Percentiles rank a stretch among this genome's conserved stretches.
These are phyloP conservation scores for Gymnogyps californianus DNA, from an alignment of 2,113 vertebrate species.

Conservation along the genomic window DNA sequence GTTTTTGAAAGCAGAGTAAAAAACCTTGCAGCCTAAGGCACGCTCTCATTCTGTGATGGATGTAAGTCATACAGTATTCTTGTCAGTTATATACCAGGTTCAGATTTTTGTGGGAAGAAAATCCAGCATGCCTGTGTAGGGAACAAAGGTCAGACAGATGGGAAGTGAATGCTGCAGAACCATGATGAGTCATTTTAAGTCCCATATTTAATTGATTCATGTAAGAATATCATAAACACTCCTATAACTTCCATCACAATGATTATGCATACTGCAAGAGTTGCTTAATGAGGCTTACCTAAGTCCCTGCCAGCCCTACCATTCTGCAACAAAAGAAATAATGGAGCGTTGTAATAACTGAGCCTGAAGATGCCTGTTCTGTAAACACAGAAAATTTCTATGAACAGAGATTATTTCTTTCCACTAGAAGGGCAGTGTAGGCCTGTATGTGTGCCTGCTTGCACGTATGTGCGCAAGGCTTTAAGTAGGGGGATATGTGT, in stretches of 20 bases:
- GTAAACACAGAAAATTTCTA: constrained; percentile 16
- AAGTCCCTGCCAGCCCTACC: constrained; percentile 37
- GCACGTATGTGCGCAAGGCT: not conserved
- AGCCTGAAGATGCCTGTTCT: constrained; percentile 26
- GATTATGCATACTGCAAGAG: constrained; percentile 42
- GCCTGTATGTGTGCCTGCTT: not conserved
- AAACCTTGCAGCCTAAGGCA: not conserved
- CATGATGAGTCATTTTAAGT: constrained; percentile 15
- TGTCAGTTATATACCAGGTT: not conserved
- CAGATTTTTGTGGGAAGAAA: not conserved
- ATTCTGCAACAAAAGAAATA: constrained; percentile 46
- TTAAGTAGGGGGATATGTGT: not conserved
- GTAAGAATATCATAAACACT: constrained; percentile 26
- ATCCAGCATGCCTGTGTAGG: not conserved
- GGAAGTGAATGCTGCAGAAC: not conserved
- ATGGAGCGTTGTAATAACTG: constrained; percentile 1
- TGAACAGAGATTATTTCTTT: not conserved
- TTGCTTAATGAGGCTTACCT: constrained; percentile 59
- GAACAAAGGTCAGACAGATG: constrained; percentile 19
- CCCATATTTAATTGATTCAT: constrained; percentile 6
- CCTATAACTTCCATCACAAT: constrained; percentile 18
- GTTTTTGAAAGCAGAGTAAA: not conserved
- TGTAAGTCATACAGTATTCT: not conserved
- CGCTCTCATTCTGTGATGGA: not conserved
- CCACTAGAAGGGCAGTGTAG: not conserved